Evolutionary conservation across 2,888 invertebrate genomes (phyloP), one percentile per base, ranked within the genome.

Genomic region (Tanypteryx hageni): DNA sequence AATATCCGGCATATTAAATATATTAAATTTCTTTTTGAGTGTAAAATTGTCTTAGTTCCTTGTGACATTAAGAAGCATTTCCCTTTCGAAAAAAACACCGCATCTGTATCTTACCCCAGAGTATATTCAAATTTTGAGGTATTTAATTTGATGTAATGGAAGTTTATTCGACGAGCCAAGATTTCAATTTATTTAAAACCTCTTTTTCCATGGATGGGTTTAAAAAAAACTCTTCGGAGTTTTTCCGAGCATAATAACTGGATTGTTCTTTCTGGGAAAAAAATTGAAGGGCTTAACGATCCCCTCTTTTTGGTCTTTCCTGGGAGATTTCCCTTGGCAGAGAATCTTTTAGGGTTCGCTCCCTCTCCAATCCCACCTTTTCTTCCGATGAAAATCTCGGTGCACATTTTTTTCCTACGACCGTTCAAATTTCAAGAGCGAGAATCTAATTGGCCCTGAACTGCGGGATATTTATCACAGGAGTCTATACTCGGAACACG

Each of bases 181-280:
- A 44, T 61, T 64, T 64, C 59, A 11, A 27, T 31, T 89, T 18
- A 64, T 89, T 89, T 89, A 64, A 89, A 64, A 44, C 31, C 18
- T 64, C 89, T 64, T 64, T 44, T 11, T 64, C 10, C n/a, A 14
- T 86, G 85, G 31, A 61, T 16, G 64, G 89, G 76, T 76, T 76
- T 64, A 22, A 27, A 76, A 76, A 76, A 76, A 44, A 86, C 44
- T 11, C 89, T 64, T 58, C 31, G 11, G 44, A 64, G 64, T 64
- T 64, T 76, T 64, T 11, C 64, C 44, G 27, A 89, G 89, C 64
- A 64, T 89, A 89, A 89, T 89, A 64, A 64, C 44, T n/a, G 89
- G 89, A 89, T 64, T 64, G 89, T 64, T 64, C 27, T 76, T 76
- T 18, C 76, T 44, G 44, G 44, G 76, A 27, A 27, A 89, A 89